Percentiles rank a stretch among this genome's conserved stretches.
Conservation (phyloP, 2,888 invertebrate genomes). For the Aphrophora alni region DNA sequence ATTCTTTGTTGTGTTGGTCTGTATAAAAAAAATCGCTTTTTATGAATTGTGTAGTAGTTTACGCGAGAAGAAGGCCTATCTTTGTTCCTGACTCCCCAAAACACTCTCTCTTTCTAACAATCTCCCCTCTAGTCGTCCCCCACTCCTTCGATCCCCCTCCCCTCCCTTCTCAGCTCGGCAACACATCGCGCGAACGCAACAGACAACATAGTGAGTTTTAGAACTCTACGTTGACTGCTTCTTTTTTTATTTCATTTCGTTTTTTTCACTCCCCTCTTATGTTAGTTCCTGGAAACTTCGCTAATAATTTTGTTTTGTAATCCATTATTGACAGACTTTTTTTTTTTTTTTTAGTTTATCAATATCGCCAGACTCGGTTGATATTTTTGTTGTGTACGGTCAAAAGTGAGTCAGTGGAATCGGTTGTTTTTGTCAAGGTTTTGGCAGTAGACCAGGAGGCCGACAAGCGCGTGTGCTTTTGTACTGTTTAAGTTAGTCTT, state of each 20-base stretch:
- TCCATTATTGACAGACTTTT: neutral
- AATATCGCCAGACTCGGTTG: neutral
- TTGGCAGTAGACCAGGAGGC: neutral
- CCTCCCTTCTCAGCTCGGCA: constrained; percentile 36
- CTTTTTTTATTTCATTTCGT: constrained; percentile 38
- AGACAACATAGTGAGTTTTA: constrained; percentile 47
- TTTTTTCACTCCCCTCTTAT: constrained; percentile 2
- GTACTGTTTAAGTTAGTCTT: neutral
- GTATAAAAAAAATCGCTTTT: constrained; percentile 22
- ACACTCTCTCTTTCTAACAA: constrained; percentile 38
- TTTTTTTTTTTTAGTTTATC: neutral
- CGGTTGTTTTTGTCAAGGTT: neutral
- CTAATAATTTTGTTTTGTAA: neutral
- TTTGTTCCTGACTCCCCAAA: constrained; percentile 50
- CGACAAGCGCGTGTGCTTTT: constrained; percentile 53
- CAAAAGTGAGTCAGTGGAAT: constrained; percentile 18
- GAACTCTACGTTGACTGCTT: constrained; percentile 36
- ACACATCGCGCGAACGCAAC: constrained; percentile 34
- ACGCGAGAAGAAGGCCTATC: constrained; percentile 51
- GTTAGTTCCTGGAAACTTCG: neutral
- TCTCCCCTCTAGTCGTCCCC: constrained; percentile 26
- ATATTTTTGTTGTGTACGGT: neutral
- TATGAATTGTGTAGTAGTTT: constrained; percentile 33
- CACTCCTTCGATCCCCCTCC: constrained; percentile 26
- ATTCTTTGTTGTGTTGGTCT: neutral